Base-by-base conservation (phyloP, 2,113 vertebrate genomes). In the Passerina amoena region DNA sequence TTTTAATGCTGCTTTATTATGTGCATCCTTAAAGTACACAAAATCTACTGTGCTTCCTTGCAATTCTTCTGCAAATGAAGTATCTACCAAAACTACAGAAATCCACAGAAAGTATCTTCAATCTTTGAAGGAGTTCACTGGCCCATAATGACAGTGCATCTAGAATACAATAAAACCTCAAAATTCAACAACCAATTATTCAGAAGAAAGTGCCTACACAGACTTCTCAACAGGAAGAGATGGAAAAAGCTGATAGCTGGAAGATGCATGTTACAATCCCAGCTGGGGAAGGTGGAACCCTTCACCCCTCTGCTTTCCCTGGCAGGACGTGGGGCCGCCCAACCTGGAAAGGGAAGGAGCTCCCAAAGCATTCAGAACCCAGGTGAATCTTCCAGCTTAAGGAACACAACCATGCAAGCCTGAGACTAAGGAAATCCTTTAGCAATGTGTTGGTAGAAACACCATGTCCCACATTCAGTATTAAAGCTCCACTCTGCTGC, bases 31-130 rank as follows among this genome's bases (percentile, higher is more conserved):
- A 6, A 53, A 82, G 42, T 8, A 93, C 33, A 77, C 6, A 66
- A 57, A 78, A 84, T 19, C 28, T 19, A 54, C 35, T 24, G 12
- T 6, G n/a, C 37, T 77, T 38, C 21, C 23, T 27, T 23, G 4
- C 16, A 35, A 24, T 24, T 88, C 19, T 60, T 76, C 79, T 86
- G 56, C 33, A 61, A 82, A 60, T 8, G 15, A 25, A 78, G 37
- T 25, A 89, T 20, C 48, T 56, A 75, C 30, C 51, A 64, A 33
- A 93, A 38, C 44, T 8, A 89, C 7, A 57, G 11, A 69, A 87
- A 35, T 19, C 1, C 1, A 76, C 0, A 71, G 33, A 64, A 85
- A 90, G 2, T 7, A 56, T 3, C 48, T 54, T 35, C 27, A 23
- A 8, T 11, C 24, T 63, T 31, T 33, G 20, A 68, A 66, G 70